Conservation (phyloP, 2,113 vertebrate genomes). For the Eclectus roratus region DNA sequence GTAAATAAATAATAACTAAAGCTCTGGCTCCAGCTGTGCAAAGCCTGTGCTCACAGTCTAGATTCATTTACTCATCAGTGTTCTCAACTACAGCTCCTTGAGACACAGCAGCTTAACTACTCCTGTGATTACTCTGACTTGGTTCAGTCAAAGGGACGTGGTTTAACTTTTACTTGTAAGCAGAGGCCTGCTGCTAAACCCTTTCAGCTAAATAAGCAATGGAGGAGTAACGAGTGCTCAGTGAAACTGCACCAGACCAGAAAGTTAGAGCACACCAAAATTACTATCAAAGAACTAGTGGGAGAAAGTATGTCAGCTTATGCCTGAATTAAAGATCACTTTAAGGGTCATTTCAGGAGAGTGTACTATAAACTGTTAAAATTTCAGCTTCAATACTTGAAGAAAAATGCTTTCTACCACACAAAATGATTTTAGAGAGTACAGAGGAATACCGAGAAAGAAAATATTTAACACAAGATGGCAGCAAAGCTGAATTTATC, state of each 20-base stretch:
- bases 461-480: slow-evolving; percentile 69
- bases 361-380: background rate
- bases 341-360: background rate
- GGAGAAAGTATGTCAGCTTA: background rate
- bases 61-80: background rate
- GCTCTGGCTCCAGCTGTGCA: background rate
- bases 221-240: background rate
- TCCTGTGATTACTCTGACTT: background rate
- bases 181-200: background rate
- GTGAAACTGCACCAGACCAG: background rate
- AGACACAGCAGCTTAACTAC: background rate
- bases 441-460: background rate
- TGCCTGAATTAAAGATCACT: background rate
- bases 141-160: background rate
- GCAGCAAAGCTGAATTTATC: slow-evolving; percentile 63
- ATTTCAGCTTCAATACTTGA: background rate
- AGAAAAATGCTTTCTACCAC: background rate
- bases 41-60: background rate
- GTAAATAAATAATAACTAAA: background rate
- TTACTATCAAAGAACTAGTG: background rate
- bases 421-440: background rate
- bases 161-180: background rate
- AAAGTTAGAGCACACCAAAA: background rate
- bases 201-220: background rate
- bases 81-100: background rate